phyloP scores from a whole-genome alignment of 2,113 vertebrate species.

The human region DNA sequence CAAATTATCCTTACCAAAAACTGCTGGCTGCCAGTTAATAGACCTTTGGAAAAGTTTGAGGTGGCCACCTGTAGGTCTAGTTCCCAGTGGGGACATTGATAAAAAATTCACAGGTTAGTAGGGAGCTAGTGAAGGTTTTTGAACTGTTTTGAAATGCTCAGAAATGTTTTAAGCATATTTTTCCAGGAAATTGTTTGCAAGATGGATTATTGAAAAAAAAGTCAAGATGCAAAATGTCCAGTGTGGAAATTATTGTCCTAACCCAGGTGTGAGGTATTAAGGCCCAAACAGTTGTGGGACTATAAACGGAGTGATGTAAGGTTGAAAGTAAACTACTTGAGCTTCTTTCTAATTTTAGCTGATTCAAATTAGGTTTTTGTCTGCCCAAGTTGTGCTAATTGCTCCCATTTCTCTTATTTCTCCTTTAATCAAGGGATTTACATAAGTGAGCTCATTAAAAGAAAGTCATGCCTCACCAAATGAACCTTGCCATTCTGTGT shows the following conservation, averaged over 20 bases:
- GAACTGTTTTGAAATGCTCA: background rate
- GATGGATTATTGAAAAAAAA: background rate
- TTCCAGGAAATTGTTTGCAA: background rate
- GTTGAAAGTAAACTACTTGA: constrained; percentile 16
- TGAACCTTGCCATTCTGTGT: constrained; percentile 67
- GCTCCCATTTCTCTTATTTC: constrained; percentile 63
- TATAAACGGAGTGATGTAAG: background rate
- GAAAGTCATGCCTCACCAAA: constrained; percentile 44
- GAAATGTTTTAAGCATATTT: background rate
- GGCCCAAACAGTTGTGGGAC: background rate
- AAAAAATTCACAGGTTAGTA: background rate
- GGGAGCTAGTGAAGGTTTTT: background rate
- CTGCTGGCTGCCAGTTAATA: background rate
- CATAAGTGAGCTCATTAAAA: constrained; percentile 70
- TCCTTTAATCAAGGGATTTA: constrained; percentile 75
- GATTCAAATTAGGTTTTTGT: background rate
- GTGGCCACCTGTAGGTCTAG: background rate
- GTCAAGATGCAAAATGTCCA: background rate
- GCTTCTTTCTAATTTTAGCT: background rate
- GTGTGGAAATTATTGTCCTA: background rate
- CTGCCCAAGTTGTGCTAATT: constrained; percentile 50
- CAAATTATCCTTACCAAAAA: background rate
- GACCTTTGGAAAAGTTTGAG: background rate
- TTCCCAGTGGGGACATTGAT: background rate
- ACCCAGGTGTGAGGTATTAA: background rate